Conservation (phyloP, 1,140 invertebrate species). For the Eufriesea mexicana region DNA sequence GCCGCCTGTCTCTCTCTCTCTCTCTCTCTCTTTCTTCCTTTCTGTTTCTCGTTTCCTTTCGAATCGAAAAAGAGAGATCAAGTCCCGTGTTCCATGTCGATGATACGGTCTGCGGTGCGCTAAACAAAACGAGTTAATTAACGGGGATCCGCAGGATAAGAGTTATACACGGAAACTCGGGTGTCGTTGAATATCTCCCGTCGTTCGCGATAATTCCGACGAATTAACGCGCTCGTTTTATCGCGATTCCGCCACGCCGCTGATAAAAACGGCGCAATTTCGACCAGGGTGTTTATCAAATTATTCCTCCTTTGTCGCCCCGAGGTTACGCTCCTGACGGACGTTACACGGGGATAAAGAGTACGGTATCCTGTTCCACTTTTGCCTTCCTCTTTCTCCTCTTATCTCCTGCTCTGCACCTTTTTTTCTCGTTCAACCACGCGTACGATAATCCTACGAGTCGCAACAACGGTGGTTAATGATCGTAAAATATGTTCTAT, state of each 20-base stretch:
- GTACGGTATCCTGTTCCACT: neutral
- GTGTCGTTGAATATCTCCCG: neutral
- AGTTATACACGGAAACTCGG: neutral
- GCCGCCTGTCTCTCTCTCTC: too few relatives aligned
- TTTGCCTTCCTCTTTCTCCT: neutral
- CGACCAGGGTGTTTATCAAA: neutral
- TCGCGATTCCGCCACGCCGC: neutral
- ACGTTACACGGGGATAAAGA: neutral
- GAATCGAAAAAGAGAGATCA: neutral
- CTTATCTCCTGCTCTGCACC: too few relatives aligned
- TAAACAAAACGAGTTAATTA: slow-evolving; percentile 46
- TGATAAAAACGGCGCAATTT: neutral
- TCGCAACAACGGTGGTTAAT: neutral
- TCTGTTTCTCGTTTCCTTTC: neutral
- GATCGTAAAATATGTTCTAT: slow-evolving; percentile 26
- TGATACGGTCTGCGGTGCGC: neutral
- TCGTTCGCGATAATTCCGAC: neutral
- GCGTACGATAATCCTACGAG: neutral
- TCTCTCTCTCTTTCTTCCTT: neutral
- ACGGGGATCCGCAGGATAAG: neutral
- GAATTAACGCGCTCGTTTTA: neutral
- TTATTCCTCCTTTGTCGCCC: neutral
- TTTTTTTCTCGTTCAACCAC: neutral
- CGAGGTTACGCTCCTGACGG: neutral
- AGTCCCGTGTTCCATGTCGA: neutral